phyloP scores from a whole-genome alignment of 2,797 vertebrate genomes.

The Myripristis jacobus region DNA sequence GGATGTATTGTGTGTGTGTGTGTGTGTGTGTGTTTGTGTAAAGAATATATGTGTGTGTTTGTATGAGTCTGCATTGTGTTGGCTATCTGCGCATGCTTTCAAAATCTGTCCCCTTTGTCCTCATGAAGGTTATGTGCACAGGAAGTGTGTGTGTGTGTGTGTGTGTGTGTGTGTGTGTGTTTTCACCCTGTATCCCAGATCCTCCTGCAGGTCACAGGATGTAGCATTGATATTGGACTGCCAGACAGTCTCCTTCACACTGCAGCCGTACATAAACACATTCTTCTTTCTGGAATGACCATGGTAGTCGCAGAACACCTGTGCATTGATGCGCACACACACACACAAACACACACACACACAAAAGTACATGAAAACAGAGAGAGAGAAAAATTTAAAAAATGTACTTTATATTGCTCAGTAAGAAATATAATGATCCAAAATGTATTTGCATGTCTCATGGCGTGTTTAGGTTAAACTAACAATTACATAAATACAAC shows the following conservation, averaged over 20 bases:
- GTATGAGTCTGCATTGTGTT: conserved; percentile 3
- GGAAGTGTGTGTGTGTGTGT: not conserved
- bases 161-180: conserved; percentile 5
- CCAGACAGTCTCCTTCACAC: conserved; percentile 97
- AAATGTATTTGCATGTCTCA: not conserved
- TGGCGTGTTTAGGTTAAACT: not conserved
- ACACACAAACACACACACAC: conserved; percentile 17
- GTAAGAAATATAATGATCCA: not conserved
- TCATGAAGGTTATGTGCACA: too few relatives aligned
- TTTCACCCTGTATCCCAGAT: conserved; percentile 89
- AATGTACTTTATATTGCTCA: not conserved
- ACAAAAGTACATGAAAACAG: conserved; percentile 20
- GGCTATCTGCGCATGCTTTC: not conserved
- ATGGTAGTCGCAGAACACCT: conserved; percentile 99
- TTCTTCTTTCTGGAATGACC: conserved; percentile 99
- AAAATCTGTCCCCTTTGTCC: not conserved
- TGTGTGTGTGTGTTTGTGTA: conserved; percentile 3
- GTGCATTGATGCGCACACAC: conserved; percentile 10
- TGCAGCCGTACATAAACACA: conserved; percentile 99
- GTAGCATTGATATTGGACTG: conserved; percentile 87
- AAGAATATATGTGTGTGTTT: not conserved
- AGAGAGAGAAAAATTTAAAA: too few relatives aligned
- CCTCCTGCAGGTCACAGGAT: conserved; percentile 90
- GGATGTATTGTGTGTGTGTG: not conserved
- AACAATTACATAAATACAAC: too few relatives aligned